A percentile compares a stretch with the other conserved stretches of the same genome.
These are phyloP conservation scores for Oryzias curvinotus DNA, from an alignment of 2,113 vertebrate genomes.

Conservation along the genomic window DNA sequence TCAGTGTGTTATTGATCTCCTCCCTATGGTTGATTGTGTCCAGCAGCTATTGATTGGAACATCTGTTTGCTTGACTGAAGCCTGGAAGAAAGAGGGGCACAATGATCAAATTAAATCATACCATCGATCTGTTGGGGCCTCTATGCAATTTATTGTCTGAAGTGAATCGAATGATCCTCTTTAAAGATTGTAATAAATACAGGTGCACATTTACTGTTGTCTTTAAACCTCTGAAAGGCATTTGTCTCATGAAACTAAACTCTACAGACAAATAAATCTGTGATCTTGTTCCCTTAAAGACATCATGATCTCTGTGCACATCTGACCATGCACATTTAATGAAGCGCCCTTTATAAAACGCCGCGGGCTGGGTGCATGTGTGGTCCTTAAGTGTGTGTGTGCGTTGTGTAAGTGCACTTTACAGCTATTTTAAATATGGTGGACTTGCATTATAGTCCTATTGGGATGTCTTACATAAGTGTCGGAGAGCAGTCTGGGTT, in stretches of 20 bases:
- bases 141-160: slow-evolving; percentile 6
- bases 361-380: slow-evolving; percentile 13
- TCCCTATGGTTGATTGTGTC: slow-evolving; percentile 59
- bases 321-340: slow-evolving; percentile 19
- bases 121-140: slow-evolving; percentile 11
- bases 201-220: too few relatives aligned
- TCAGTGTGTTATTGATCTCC: slow-evolving; percentile 39
- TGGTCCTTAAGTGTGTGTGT: not conserved
- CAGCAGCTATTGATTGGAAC: slow-evolving; percentile 56
- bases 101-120: slow-evolving; percentile 18
- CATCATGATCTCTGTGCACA: slow-evolving; percentile 6
- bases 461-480: slow-evolving; percentile 55
- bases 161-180: slow-evolving; percentile 1
- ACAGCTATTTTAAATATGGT: slow-evolving; percentile 28
- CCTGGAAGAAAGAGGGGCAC: slow-evolving; percentile 52
- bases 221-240: too few relatives aligned
- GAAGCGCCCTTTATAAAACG: slow-evolving; percentile 33
- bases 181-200: not conserved
- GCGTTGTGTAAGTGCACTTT: slow-evolving; percentile 35
- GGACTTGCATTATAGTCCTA: slow-evolving; percentile 32
- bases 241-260: too few relatives aligned
- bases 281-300: not conserved
- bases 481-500: slow-evolving; percentile 7
- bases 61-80: slow-evolving; percentile 65
- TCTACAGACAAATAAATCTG: not conserved